A percentile compares a stretch with the other conserved stretches of the same genome.
Evolutionary conservation across 1,140 invertebrate genomes (phyloP).

Genomic region (Drosophila equinoxialis): DNA sequence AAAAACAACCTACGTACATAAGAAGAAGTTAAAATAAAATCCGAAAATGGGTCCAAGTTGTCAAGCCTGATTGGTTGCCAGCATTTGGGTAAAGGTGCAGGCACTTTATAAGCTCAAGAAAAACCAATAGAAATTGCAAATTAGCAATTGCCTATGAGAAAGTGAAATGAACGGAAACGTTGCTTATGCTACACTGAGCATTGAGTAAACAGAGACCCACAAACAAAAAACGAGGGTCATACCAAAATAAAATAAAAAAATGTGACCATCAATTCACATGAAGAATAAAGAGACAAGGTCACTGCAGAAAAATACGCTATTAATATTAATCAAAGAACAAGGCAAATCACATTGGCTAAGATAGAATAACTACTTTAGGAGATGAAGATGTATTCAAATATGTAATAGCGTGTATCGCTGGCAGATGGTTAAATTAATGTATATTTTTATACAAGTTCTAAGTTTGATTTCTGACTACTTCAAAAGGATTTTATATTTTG

Average conservation of each 20-base stretch:
- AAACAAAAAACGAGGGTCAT: conserved; percentile 26
- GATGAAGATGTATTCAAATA: no score
- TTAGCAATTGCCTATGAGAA: conserved; percentile 54
- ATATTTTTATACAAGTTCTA: no score
- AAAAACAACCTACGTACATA: not conserved
- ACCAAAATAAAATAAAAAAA: conserved; percentile 29
- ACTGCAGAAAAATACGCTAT: not conserved
- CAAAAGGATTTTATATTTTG: no score
- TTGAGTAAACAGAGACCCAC: conserved; percentile 17
- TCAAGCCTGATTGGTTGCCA: conserved; percentile 32
- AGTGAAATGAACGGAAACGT: conserved; percentile 59
- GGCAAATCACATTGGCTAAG: not conserved
- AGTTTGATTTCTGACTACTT: no score
- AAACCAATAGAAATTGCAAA: conserved; percentile 46
- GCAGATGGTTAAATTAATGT: no score
- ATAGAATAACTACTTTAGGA: not conserved
- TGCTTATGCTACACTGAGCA: conserved; percentile 8
- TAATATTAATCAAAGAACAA: not conserved
- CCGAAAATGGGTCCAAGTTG: conserved; percentile 19
- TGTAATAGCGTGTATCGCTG: no score
- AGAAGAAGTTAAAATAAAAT: conserved; percentile 44
- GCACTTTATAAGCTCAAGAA: not conserved
- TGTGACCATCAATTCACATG: conserved; percentile 6
- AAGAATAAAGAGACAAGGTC: conserved; percentile 1
- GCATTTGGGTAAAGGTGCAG: conserved; percentile 18